Conservation (phyloP, 2,888 invertebrate genomes). For the Perizoma flavofasciatum region DNA sequence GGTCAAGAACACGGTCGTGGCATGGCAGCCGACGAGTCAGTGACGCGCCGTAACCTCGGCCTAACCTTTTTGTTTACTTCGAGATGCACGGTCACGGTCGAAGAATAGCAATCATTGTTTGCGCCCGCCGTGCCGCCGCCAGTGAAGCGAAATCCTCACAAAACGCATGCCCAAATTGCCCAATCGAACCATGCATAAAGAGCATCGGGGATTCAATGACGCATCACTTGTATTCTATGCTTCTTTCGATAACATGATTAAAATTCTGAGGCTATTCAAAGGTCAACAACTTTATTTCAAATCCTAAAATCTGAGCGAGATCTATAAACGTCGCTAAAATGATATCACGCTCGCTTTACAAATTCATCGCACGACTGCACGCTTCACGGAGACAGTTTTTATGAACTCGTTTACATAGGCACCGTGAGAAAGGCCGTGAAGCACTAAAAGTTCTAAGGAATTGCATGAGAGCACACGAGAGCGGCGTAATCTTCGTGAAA, state of each 20-base stretch:
- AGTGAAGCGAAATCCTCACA: slow-evolving; percentile 3
- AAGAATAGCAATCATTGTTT: slow-evolving; percentile 19
- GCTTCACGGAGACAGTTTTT: slow-evolving; percentile 31
- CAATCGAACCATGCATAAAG: not conserved
- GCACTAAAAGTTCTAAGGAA: slow-evolving; percentile 22
- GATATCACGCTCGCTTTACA: slow-evolving; percentile 31
- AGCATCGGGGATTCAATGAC: not conserved
- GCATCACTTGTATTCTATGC: not conserved
- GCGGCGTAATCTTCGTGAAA: slow-evolving; percentile 20
- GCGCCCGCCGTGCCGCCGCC: slow-evolving; percentile 4
- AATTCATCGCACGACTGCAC: slow-evolving; percentile 35
- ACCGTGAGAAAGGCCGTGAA: slow-evolving; percentile 31
- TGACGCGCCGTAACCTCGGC: slow-evolving; percentile 29
- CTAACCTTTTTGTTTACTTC: slow-evolving; percentile 30
- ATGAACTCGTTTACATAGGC: slow-evolving; percentile 30
- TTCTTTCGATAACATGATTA: not conserved
- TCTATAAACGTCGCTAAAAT: slow-evolving; percentile 23
- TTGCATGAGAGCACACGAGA: slow-evolving; percentile 20
- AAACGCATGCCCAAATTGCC: not conserved
- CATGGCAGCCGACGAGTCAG: slow-evolving; percentile 8
- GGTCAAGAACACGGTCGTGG: slow-evolving; percentile 9
- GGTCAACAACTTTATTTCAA: slow-evolving; percentile 20
- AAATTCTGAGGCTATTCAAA: slow-evolving; percentile 4
- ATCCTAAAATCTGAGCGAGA: slow-evolving; percentile 11
- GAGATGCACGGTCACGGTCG: slow-evolving; percentile 34